Conservation (phyloP, 2,888 invertebrate species). For the Drosophila neotestacea region DNA sequence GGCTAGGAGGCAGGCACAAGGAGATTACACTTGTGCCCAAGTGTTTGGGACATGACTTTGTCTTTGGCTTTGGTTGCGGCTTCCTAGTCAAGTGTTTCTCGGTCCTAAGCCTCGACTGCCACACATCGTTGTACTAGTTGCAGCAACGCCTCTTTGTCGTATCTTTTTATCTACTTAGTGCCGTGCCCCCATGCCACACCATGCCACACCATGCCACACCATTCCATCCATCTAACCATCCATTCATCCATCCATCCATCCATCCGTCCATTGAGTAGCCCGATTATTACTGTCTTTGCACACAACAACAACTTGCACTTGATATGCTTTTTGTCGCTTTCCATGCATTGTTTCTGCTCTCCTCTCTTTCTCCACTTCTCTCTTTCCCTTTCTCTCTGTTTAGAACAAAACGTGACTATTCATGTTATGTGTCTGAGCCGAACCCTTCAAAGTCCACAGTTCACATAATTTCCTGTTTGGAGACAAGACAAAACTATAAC, state of each 20-base stretch:
- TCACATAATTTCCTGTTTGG: conserved; percentile 28
- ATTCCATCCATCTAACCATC: neutral
- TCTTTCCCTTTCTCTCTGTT: neutral
- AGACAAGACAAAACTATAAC: conserved; percentile 7
- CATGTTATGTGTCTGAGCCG: conserved; percentile 46
- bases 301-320: conserved; percentile 62
- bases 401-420: conserved; percentile 68
- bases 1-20: neutral
- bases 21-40: conserved; percentile 65
- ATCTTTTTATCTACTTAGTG: conserved; percentile 68
- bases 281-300: conserved; percentile 57
- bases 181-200: conserved; percentile 15
- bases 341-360: conserved; percentile 20
- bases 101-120: conserved; percentile 27
- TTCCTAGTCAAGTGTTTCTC: conserved; percentile 58
- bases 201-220: neutral
- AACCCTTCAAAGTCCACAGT: conserved; percentile 38
- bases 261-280: conserved; percentile 30
- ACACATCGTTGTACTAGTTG: conserved; percentile 22
- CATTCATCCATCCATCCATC: conserved; percentile 2
- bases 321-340: conserved; percentile 58
- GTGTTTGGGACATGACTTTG: conserved; percentile 54
- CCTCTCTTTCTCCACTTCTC: neutral
- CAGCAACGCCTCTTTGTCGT: conserved; percentile 60
- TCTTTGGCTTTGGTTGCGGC: conserved; percentile 42